Evolutionary conservation across 2,113 vertebrate species (phyloP), one percentile per base, ranked within the genome.

Genomic region (Phaetusa simplex): DNA sequence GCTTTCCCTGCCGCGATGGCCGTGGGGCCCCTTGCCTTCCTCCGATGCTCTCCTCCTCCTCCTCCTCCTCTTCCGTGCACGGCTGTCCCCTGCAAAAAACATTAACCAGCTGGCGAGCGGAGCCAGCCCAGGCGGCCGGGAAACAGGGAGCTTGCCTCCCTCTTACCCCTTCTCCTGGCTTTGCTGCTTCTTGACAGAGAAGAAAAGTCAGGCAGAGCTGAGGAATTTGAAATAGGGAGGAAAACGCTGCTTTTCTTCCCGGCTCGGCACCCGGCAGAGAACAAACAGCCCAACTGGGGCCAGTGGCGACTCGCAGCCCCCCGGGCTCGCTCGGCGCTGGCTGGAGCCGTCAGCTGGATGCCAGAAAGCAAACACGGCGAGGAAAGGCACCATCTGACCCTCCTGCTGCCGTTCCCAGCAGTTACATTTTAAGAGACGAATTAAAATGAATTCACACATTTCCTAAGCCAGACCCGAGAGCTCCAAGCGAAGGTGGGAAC

Each of bases 341-440:
- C 80, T 65, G 69, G 38, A 47, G 89, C 34, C 8, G 50, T 32
- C 89, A 95, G 93, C 78, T 93, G 84, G 87, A 27, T 92, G 96
- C 91, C 91, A 93, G 70, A 82, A 24, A 95, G 96, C 95, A 97
- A 97, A 96, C 81, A 94, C 76, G 4, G 79, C 0, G 6, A 87
- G 88, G 20, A n/a, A 61, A 65, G 27, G 70, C 77, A 89, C 90
- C 95, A 87, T 91, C 91, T 95, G 97, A 94, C 89, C 86, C 78
- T 85, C 42, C 84, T 49, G 91, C 73, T 0, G 1, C 40, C 15
- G 17, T 29, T 95, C 88, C 86, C 95, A 92, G 88, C 11, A 5
- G 52, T 50, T 78, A 21, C 9, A 3, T 34, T 7, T 30, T 24
- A 49, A 85, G 14, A 84, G 40, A 12, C 21, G 74, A 69, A 73